Evolutionary conservation across 2,113 vertebrate genomes (phyloP).

Genomic region (Natator depressus): DNA sequence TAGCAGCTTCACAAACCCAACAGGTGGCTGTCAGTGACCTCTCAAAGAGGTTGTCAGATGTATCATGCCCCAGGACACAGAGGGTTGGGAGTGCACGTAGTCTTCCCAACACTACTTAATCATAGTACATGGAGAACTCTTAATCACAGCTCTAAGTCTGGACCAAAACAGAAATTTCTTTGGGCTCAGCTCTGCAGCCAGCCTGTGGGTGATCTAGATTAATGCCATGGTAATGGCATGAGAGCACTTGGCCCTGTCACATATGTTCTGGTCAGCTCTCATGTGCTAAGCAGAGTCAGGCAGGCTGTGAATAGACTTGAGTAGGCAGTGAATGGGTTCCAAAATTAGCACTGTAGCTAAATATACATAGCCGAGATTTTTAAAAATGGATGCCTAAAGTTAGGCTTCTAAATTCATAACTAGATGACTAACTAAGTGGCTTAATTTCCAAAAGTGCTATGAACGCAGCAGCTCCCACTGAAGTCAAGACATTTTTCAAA

Average conservation of each 20-base stretch:
- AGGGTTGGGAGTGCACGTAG: not conserved
- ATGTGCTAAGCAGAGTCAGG: not conserved
- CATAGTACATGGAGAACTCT: not conserved
- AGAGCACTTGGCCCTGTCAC: not conserved
- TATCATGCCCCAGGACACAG: not conserved
- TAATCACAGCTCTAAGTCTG: not conserved
- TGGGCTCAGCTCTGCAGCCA: not conserved
- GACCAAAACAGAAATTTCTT: not conserved
- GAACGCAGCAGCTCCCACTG: not conserved
- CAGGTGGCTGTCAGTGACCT: not conserved
- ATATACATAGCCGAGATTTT: fast-evolving
- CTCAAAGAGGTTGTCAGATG: conserved; percentile 21
- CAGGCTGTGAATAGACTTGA: not conserved
- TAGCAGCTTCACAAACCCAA: conserved; percentile 13
- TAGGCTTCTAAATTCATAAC: fast-evolving
- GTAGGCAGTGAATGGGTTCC: not conserved
- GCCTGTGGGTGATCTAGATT: not conserved
- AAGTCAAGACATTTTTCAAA: not conserved
- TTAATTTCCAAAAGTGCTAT: not conserved
- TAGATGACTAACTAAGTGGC: not conserved
- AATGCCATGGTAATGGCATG: not conserved
- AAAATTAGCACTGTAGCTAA: not conserved
- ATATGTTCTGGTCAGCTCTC: not conserved
- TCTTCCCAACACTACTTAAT: not conserved
- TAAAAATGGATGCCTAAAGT: not conserved